phyloP scores from a whole-genome alignment of 1,140 invertebrate species.

The Myzus persicae region DNA sequence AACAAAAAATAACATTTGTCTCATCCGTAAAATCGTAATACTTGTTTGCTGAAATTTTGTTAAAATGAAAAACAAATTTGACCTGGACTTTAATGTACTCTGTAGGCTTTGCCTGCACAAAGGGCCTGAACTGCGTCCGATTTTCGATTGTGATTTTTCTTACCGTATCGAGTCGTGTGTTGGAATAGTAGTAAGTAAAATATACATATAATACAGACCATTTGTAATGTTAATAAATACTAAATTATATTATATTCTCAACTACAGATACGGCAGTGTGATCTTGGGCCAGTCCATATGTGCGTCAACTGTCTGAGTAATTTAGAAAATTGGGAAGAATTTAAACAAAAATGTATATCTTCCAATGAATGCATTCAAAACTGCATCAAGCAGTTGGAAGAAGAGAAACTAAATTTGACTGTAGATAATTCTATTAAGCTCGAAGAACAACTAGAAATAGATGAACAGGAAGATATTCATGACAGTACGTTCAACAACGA shows the following conservation, averaged over 20 bases:
- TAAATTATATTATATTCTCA: background rate
- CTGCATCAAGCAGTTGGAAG: background rate
- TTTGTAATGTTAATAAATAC: background rate
- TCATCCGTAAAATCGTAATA: background rate
- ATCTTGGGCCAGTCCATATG: background rate
- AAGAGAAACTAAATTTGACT: background rate
- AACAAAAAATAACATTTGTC: background rate
- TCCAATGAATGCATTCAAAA: conserved; percentile 40
- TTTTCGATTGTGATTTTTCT: conserved; percentile 18
- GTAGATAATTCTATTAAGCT: background rate
- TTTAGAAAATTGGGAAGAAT: conserved; percentile 47
- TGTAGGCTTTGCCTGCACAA: conserved; percentile 34
- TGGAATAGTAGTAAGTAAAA: conserved; percentile 29
- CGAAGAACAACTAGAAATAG: background rate
- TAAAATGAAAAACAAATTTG: conserved; percentile 34
- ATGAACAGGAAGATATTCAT: background rate
- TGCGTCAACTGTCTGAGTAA: background rate
- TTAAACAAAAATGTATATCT: conserved; percentile 34
- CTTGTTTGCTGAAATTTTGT: background rate
- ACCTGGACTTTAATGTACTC: conserved; percentile 12
- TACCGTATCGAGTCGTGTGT: conserved; percentile 33
- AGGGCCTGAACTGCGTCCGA: background rate
- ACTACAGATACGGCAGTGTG: background rate
- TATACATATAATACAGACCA: background rate
- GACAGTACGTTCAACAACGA: background rate